These are phyloP conservation scores for Mamestra brassicae DNA, from an alignment of 2,888 invertebrate genomes.

Conservation along the genomic window DNA sequence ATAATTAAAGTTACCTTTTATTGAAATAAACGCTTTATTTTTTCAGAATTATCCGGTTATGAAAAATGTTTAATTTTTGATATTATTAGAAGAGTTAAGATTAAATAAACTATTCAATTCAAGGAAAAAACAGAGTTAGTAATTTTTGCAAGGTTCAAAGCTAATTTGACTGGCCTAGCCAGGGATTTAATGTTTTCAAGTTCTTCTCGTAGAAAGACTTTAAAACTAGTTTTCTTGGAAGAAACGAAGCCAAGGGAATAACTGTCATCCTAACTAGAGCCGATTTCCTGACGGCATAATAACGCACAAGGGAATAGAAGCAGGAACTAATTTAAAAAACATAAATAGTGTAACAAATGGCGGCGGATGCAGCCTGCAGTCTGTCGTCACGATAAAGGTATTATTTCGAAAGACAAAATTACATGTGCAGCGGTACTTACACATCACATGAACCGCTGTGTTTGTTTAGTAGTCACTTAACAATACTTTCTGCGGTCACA, in stretches of 20 bases:
- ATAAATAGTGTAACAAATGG: constrained; percentile 50
- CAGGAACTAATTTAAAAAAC: constrained; percentile 48
- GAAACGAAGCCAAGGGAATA: constrained; percentile 33
- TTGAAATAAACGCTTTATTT: too few relatives aligned
- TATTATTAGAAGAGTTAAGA: too few relatives aligned
- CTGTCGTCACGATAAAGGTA: constrained; percentile 38
- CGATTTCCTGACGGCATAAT: constrained; percentile 49
- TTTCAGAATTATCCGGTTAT: too few relatives aligned
- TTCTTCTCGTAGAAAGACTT: constrained; percentile 11
- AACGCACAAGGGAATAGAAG: constrained; percentile 36
- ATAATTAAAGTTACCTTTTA: too few relatives aligned
- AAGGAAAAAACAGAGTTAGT: too few relatives aligned
- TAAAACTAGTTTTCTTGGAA: constrained; percentile 39
- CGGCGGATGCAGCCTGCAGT: constrained; percentile 33
- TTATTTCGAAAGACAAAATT: constrained; percentile 42
- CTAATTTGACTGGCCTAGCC: too few relatives aligned
- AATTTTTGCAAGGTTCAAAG: too few relatives aligned
- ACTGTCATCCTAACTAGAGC: constrained; percentile 40
- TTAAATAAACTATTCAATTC: too few relatives aligned
- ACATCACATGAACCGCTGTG: neutral
- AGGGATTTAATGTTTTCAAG: neutral
- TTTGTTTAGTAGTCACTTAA: constrained; percentile 30
- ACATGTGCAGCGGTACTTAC: constrained; percentile 23
- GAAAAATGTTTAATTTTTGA: too few relatives aligned
- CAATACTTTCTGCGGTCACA: constrained; percentile 18